Conservation (phyloP, 2,797 vertebrate species). For the Potorous gilbertii region DNA sequence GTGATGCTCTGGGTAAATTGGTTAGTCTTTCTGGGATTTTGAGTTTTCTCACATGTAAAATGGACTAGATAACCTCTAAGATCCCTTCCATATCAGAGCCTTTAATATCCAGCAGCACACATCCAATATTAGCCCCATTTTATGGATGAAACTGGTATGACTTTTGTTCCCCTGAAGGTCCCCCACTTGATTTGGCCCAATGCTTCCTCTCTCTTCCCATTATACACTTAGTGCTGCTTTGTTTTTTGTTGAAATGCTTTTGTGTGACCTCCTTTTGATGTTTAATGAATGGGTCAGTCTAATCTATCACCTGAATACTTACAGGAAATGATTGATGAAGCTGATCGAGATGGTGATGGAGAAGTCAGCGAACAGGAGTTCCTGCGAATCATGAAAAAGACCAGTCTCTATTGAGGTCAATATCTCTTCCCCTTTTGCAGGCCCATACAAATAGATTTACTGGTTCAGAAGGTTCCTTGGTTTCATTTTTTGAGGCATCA, state of each 20-base stretch:
- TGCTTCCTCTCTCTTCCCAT: not conserved
- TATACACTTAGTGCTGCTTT: not conserved
- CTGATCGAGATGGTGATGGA: conserved; percentile 94
- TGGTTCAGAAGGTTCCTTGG: not conserved
- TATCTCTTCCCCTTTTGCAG: not conserved
- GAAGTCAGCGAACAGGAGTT: conserved; percentile 97
- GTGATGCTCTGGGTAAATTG: not conserved
- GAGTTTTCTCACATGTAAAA: not conserved
- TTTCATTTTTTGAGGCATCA: conserved; percentile 36
- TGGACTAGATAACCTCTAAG: not conserved
- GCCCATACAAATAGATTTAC: not conserved
- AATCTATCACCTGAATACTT: not conserved
- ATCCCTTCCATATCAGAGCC: not conserved
- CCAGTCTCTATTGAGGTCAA: conserved; percentile 91
- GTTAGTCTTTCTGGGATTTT: not conserved
- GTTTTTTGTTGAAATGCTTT: conserved; percentile 11
- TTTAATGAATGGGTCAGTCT: conserved; percentile 14
- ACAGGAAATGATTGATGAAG: conserved; percentile 97
- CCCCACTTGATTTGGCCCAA: no score
- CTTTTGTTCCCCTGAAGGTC: not conserved
- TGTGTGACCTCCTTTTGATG: not conserved
- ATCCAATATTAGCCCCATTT: not conserved
- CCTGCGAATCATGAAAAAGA: conserved; percentile 97
- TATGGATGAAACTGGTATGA: not conserved
- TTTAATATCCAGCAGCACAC: not conserved